Evolutionary conservation across 1,140 invertebrate species (phyloP), one percentile per base, ranked within the genome.

Genomic region (Diorhabda elongata): DNA sequence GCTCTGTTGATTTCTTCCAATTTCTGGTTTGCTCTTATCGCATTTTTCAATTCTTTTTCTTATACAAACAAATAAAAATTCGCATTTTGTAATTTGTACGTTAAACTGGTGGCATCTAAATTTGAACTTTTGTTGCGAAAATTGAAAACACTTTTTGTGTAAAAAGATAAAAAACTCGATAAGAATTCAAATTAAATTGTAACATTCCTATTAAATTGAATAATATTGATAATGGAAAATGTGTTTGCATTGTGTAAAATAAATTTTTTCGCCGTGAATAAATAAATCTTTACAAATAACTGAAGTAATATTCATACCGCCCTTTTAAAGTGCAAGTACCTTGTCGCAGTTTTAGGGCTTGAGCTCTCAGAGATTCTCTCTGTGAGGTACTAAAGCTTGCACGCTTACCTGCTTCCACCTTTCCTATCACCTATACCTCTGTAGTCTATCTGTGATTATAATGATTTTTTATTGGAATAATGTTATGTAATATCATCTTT

Each of bases 211-310:
- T 82, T 90, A 90, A 92, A 71, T 87, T 83, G 9, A 81, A 80
- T 2, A 91, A 74, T 89, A 91, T 2, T 77, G 73, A 66, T 85
- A 81, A 76, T 92, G 90, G 78, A 91, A 91, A 68, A 90, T 79
- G 79, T 92, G 90, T 3, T 89, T 90, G 80, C 90, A 91, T 70
- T 81, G 82, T 4, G 88, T 91, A n/a, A 82, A 82, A 74, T 83
- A 85, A 6, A 89, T 84, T 68, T 87, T 87, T 66, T 88, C 85
- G 2, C 83, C 79, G n/a, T 85, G 83, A 26, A 79, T 79, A 52
- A 91, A 84, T 5, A 87, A 76, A 75, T 91, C 89, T 69, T 86
- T 87, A 78, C 90, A 91, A 73, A 91, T 91, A 42, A 87, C 82
- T 78, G 90, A 91, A 65, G 84, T 81, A 65, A 90, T 83, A 82